phyloP scores from a whole-genome alignment of 2,113 vertebrate species.

The Mellivora capensis region DNA sequence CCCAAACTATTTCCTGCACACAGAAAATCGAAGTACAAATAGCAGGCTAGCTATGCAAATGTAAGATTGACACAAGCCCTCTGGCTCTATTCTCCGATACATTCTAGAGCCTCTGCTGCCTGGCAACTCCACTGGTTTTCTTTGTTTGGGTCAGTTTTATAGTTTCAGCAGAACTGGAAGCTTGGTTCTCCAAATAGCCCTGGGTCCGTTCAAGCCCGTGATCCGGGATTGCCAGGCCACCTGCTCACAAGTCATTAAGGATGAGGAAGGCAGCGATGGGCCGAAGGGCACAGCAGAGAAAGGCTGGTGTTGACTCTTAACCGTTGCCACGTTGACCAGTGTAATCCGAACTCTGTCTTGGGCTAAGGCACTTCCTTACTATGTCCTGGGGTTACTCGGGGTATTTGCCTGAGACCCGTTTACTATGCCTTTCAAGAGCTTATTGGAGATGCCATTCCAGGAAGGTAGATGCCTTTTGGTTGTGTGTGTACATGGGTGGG shows the following conservation, averaged over 20 bases:
- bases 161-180: slow-evolving; percentile 19
- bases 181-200: background rate
- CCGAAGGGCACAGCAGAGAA: background rate
- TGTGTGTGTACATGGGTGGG: background rate
- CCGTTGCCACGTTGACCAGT: background rate
- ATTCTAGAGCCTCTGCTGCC: background rate
- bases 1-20: background rate
- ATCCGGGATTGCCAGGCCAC: background rate
- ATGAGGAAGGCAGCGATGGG: background rate
- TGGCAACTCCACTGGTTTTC: slow-evolving; percentile 15
- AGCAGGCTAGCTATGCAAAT: background rate
- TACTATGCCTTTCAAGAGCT: background rate
- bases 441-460: background rate
- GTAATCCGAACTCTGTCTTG: background rate
- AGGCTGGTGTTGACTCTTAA: background rate
- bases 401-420: background rate
- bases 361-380: background rate
- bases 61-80: background rate
- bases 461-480: background rate
- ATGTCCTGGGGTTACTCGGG: background rate
- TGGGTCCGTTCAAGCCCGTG: background rate
- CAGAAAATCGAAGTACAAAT: background rate
- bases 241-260: background rate
- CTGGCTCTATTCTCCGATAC: background rate
- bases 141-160: slow-evolving; percentile 45